Percentiles rank a stretch among this genome's conserved stretches.
These are phyloP conservation scores for Eristalis intricaria DNA, from an alignment of 2,888 invertebrate genomes.

Conservation along the genomic window DNA sequence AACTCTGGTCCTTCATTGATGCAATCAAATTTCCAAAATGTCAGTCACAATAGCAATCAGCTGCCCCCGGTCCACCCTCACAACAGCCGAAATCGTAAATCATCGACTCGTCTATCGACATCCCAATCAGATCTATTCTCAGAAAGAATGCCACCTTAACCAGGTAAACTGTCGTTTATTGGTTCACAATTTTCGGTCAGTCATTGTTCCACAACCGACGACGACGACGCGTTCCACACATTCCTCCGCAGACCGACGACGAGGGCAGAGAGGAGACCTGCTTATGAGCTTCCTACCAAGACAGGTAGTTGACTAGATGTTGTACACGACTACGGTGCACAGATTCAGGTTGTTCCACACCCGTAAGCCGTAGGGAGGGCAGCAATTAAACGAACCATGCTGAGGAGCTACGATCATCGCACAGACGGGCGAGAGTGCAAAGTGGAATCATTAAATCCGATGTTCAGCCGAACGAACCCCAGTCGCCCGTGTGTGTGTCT, in stretches of 20 bases:
- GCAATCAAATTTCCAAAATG: background rate
- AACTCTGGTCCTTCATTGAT: background rate
- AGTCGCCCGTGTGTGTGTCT: background rate
- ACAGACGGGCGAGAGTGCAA: conserved; percentile 49
- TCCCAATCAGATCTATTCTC: conserved; percentile 29
- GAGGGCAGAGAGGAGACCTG: background rate
- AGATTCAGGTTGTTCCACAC: conserved; percentile 37
- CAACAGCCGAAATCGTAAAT: conserved; percentile 34
- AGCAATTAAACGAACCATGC: conserved; percentile 56
- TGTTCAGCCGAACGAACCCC: background rate
- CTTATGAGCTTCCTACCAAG: conserved; percentile 37
- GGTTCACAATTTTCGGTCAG: conserved; percentile 41
- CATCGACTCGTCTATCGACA: conserved; percentile 36
- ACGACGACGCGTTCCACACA: conserved; percentile 15
- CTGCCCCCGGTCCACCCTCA: background rate
- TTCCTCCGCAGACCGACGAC: conserved; percentile 6
- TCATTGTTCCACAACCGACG: conserved; percentile 14
- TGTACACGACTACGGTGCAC: conserved; percentile 3
- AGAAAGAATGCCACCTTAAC: conserved; percentile 25
- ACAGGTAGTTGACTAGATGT: conserved; percentile 55
- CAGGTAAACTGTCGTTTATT: conserved; percentile 40
- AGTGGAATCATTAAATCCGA: conserved; percentile 62
- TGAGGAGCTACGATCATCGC: conserved; percentile 37
- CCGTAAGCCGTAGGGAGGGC: conserved; percentile 39
- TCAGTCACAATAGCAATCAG: background rate